phyloP scores from a whole-genome alignment of 2,113 vertebrate species.

The Heteronetta atricapilla region DNA sequence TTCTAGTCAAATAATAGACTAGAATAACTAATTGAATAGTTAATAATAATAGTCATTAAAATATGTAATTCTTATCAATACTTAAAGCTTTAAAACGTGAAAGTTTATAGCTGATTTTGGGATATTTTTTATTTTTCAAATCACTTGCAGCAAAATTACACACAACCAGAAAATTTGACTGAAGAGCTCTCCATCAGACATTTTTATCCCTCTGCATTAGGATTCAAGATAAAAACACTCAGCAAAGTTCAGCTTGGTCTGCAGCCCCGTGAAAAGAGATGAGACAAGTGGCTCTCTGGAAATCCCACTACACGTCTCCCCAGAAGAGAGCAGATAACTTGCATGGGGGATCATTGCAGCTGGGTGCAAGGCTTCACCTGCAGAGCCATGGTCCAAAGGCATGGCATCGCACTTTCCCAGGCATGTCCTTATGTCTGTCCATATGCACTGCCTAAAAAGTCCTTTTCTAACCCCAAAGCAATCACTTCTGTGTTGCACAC shows the following conservation, averaged over 20 bases:
- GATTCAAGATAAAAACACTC: not conserved
- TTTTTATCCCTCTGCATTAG: not conserved
- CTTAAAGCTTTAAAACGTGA: not conserved
- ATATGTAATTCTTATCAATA: not conserved
- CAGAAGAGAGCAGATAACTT: rapidly evolving
- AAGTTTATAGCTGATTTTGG: rapidly evolving
- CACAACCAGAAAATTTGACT: not conserved
- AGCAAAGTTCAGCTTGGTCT: not conserved
- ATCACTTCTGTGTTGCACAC: not conserved
- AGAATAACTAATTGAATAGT: too few relatives aligned
- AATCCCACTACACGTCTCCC: not conserved
- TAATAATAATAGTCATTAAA: too few relatives aligned
- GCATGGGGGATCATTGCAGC: rapidly evolving
- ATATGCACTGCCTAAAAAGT: not conserved
- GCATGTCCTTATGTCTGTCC: rapidly evolving
- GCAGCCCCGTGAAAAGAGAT: not conserved
- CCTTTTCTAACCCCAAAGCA: not conserved
- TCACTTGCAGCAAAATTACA: not conserved
- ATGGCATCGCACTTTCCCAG: not conserved
- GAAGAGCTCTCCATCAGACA: not conserved
- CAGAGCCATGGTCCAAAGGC: not conserved
- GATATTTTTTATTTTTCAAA: not conserved
- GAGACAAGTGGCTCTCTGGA: not conserved
- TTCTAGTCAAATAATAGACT: too few relatives aligned
- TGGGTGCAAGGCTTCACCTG: not conserved